These are phyloP conservation scores for Molossus molossus DNA, from an alignment of 2,797 vertebrate genomes.

Conservation along the genomic window DNA sequence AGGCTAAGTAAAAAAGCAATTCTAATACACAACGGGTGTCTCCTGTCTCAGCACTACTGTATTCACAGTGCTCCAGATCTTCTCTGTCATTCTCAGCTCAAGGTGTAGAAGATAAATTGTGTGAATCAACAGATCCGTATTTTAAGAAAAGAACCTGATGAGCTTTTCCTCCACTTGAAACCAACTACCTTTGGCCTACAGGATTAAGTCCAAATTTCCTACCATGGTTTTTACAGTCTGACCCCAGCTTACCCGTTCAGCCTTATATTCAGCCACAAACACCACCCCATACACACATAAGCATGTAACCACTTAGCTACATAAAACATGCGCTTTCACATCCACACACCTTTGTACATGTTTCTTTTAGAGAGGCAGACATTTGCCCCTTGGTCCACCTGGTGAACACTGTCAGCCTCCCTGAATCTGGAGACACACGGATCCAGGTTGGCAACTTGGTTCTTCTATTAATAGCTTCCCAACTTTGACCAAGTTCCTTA, in stretches of 20 bases:
- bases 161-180: slow-evolving; percentile 51
- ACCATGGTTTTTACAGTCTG: neutral
- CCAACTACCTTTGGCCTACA: neutral
- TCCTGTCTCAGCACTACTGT: neutral
- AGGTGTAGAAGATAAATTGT: slow-evolving; percentile 24
- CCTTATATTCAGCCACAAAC: neutral
- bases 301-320: neutral
- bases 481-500: slow-evolving; percentile 42
- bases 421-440: neutral
- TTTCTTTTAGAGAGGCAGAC: neutral
- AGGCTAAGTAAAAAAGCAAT: slow-evolving; percentile 27
- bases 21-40: neutral
- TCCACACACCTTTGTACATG: neutral
- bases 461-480: slow-evolving; percentile 19
- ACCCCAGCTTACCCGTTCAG: neutral
- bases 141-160: slow-evolving; percentile 1
- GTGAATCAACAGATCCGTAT: neutral
- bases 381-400: neutral
- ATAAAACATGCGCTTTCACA: neutral
- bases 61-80: neutral
- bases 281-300: neutral
- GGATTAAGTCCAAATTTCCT: slow-evolving; percentile 46
- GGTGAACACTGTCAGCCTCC: neutral
- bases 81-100: slow-evolving; percentile 10
- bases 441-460: neutral